A percentile compares a stretch with the other conserved stretches of the same genome.
Conservation (phyloP, 2,113 vertebrate genomes). For the Indicator indicator region DNA sequence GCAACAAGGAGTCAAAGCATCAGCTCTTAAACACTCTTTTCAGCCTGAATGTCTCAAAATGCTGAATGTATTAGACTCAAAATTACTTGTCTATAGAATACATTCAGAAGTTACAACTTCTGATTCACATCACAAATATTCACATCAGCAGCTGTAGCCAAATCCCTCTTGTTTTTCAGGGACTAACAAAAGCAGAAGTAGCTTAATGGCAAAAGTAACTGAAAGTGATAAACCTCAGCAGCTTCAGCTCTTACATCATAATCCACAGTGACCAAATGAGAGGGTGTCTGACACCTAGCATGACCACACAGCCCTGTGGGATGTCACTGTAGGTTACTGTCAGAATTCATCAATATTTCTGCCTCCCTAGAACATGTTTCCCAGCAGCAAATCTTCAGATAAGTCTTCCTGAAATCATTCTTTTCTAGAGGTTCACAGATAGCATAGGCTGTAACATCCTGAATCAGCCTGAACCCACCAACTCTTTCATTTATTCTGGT, state of each 20-base stretch:
- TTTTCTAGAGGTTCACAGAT: not conserved
- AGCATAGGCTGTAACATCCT: not conserved
- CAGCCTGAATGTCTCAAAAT: not conserved
- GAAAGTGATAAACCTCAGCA: not conserved
- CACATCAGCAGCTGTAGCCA: not conserved
- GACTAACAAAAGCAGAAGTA: not conserved
- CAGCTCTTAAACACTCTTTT: not conserved
- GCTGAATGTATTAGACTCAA: not conserved
- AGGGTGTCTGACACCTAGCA: not conserved
- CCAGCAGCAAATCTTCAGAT: not conserved
- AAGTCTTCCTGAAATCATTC: not conserved
- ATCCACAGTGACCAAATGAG: not conserved
- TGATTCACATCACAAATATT: not conserved
- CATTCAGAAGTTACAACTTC: not conserved
- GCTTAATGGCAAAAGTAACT: not conserved
- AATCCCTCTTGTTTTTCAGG: not conserved
- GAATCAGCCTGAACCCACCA: fast-evolving
- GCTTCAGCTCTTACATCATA: not conserved
- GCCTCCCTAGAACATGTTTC: not conserved
- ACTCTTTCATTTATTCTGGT: not conserved
- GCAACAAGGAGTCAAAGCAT: not conserved
- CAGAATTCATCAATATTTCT: not conserved
- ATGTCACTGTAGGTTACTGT: not conserved
- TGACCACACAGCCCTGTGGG: not conserved
- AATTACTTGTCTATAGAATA: not conserved